These are phyloP conservation scores for Masnerella sp. DNA, from an alignment of 2,888 invertebrate genomes.

Conservation along the genomic window DNA sequence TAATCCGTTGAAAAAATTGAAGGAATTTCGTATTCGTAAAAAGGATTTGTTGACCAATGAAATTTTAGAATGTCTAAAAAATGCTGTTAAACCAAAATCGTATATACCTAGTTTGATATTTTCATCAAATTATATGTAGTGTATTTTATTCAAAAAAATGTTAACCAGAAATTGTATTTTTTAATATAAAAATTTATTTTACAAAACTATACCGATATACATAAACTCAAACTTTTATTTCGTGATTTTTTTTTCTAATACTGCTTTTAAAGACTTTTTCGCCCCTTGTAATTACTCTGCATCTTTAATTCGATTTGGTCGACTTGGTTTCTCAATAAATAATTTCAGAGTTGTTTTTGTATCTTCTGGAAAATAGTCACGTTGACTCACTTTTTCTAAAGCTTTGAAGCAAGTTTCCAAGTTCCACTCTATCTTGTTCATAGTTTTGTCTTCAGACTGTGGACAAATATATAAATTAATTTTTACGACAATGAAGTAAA, in stretches of 20 bases:
- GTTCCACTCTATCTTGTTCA: conserved; percentile 81
- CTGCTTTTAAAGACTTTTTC: conserved; percentile 69
- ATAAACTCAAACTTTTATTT: conserved; percentile 30
- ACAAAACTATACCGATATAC: conserved; percentile 14
- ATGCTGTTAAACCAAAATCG: too few species aligned
- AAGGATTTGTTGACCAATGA: too few species aligned
- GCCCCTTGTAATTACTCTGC: conserved; percentile 71
- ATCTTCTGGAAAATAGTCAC: conserved; percentile 79
- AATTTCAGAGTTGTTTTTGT: conserved; percentile 79
- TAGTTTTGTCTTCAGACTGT: conserved; percentile 85
- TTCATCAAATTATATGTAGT: too few species aligned
- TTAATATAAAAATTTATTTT: conserved; percentile 32
- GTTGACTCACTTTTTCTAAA: conserved; percentile 79
- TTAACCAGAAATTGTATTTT: too few species aligned
- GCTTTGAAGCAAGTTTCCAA: conserved; percentile 80
- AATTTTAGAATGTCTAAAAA: conserved; percentile 16
- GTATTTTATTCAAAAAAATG: conserved; percentile 1
- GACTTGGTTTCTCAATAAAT: conserved; percentile 78
- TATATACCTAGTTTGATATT: too few species aligned
- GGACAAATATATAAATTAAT: conserved; percentile 16
- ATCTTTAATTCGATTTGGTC: conserved; percentile 64
- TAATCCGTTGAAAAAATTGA: too few species aligned
- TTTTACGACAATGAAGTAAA: background rate
- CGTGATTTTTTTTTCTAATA: conserved; percentile 62
- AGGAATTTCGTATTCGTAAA: too few species aligned